These are phyloP conservation scores for Hirtodrosophila alboralis DNA, from an alignment of 2,888 invertebrate genomes.

Conservation along the genomic window DNA sequence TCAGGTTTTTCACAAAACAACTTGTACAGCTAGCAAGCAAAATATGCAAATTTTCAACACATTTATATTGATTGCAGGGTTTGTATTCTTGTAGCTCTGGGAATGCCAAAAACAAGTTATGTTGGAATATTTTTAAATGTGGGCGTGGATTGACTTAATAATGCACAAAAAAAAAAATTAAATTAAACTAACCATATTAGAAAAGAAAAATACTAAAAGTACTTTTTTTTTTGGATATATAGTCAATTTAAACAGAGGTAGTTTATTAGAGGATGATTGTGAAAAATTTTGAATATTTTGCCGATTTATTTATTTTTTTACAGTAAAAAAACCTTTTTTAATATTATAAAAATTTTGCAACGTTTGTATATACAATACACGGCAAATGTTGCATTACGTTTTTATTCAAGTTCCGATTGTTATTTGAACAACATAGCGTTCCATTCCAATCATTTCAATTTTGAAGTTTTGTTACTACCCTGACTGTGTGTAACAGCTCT, in stretches of 20 bases:
- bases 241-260: too few species aligned
- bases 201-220: too few species aligned
- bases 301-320: too few species aligned
- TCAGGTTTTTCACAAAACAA: constrained; percentile 27
- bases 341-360: too few species aligned
- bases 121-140: background rate
- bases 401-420: background rate
- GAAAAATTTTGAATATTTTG: too few species aligned
- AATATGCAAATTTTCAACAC: constrained; percentile 68
- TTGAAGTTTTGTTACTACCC: background rate
- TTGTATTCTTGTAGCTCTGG: constrained; percentile 24
- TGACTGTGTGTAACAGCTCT: constrained; percentile 19
- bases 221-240: too few species aligned
- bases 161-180: too few species aligned
- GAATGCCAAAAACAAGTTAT: constrained; percentile 26
- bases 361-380: too few species aligned
- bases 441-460: constrained; percentile 19
- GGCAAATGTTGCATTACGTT: too few species aligned
- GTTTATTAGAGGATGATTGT: too few species aligned
- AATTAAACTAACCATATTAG: too few species aligned
- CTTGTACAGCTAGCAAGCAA: constrained; percentile 2
- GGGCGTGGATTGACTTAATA: background rate
- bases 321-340: too few species aligned
- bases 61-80: constrained; percentile 37
- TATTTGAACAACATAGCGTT: constrained; percentile 4